Evolutionary conservation across 2,113 vertebrate genomes (phyloP).

Genomic region (Mustela lutreola): DNA sequence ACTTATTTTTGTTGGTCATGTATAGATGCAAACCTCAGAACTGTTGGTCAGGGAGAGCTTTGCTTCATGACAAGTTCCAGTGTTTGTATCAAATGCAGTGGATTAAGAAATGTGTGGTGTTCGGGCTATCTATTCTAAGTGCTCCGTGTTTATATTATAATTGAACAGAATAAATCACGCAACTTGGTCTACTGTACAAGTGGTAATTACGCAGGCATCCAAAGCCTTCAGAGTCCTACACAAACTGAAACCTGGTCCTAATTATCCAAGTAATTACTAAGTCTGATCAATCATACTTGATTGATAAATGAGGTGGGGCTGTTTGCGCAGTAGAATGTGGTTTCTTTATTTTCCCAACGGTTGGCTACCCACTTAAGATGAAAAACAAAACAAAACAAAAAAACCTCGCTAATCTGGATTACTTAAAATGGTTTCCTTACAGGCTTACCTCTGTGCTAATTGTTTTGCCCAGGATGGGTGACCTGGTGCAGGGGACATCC

Average conservation of each 20-base stretch:
- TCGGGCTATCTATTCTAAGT: constrained; percentile 64
- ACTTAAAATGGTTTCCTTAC: constrained; percentile 84
- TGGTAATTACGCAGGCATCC: constrained; percentile 84
- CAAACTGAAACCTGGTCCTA: constrained; percentile 84
- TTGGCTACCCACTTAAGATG: constrained; percentile 70
- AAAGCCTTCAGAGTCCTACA: constrained; percentile 78
- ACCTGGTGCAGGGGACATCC: not conserved
- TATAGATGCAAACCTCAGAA: constrained; percentile 54
- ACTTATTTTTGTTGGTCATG: constrained; percentile 39
- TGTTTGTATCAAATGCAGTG: constrained; percentile 75
- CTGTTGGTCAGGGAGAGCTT: constrained; percentile 53
- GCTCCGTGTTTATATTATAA: constrained; percentile 76
- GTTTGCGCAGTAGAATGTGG: constrained; percentile 83
- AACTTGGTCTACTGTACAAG: constrained; percentile 82
- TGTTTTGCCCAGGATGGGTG: constrained; percentile 79
- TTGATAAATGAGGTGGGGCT: constrained; percentile 85
- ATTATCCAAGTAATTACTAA: constrained; percentile 87
- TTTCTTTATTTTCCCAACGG: constrained; percentile 84
- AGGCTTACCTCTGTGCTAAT: constrained; percentile 75
- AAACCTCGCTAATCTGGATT: constrained; percentile 78
- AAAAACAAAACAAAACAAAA: constrained; percentile 78
- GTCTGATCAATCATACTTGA: constrained; percentile 87
- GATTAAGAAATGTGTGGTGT: constrained; percentile 79
- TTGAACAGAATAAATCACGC: constrained; percentile 86
- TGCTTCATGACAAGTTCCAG: constrained; percentile 68